A percentile compares a stretch with the other conserved stretches of the same genome.
Evolutionary conservation across 2,888 invertebrate genomes (phyloP).

Genomic region (Amblyjoppa proteus): DNA sequence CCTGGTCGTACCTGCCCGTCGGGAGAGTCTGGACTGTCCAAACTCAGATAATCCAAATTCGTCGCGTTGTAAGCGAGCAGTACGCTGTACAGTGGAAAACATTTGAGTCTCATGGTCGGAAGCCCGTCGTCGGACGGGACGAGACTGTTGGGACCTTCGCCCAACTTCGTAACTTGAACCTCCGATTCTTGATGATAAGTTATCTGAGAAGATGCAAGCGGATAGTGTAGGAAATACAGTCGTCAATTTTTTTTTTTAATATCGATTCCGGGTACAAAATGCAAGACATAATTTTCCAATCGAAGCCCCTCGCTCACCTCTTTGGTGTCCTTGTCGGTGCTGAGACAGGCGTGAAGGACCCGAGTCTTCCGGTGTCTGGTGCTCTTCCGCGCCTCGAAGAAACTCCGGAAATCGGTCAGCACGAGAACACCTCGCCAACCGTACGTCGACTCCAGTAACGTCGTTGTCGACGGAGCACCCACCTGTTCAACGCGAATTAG

Average conservation of each 20-base stretch:
- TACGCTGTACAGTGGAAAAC: conserved; percentile 94
- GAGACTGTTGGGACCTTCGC: conserved; percentile 83
- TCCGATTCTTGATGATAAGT: conserved; percentile 83
- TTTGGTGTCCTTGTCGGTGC: conserved; percentile 91
- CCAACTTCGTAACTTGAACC: conserved; percentile 82
- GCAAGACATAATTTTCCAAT: conserved; percentile 69
- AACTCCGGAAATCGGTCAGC: conserved; percentile 92
- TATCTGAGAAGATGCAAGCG: conserved; percentile 74
- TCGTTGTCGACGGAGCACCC: conserved; percentile 90
- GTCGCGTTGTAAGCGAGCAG: conserved; percentile 91
- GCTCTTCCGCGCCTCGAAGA: conserved; percentile 87
- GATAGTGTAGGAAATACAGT: conserved; percentile 11
- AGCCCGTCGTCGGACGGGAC: conserved; percentile 79
- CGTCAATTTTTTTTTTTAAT: background rate
- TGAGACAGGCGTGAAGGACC: conserved; percentile 92
- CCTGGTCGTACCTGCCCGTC: conserved; percentile 77
- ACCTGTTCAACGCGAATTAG: conserved; percentile 84
- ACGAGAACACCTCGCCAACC: conserved; percentile 92
- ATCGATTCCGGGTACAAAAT: conserved; percentile 36
- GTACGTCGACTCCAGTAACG: conserved; percentile 90
- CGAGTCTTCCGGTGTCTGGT: conserved; percentile 85
- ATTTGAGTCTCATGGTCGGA: conserved; percentile 90
- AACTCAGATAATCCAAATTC: conserved; percentile 89
- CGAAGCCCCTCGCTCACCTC: conserved; percentile 86
- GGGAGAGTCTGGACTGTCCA: conserved; percentile 86